Base-by-base conservation (phyloP, 2,113 vertebrate genomes). In the Mirza zaza region DNA sequence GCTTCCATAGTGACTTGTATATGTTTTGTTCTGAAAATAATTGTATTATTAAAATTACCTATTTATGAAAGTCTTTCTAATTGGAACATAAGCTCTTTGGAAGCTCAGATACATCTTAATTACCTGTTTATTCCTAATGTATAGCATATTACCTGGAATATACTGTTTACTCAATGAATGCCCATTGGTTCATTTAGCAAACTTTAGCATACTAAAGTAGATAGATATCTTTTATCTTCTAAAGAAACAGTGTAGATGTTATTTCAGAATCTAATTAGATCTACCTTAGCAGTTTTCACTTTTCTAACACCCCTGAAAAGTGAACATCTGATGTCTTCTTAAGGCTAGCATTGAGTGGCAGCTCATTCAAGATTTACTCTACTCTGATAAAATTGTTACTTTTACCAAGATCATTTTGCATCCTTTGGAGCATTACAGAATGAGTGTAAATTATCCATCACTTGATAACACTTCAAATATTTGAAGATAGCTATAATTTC, bases 181-280 rank as follows among this genome's bases (percentile, higher is more conserved):
- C 23, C 87, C 61, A 27, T 36, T 91, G 1, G 4, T n/a, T 81
- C 0, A 10, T 71, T 81, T 73, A 84, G 2, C 13, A 61, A 90
- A 48, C 36, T 76, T 90, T 79, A 25, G 1, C 23, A 48, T 85
- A 71, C 5, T 2, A 94, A 95, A 87, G 8, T 4, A 90, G 10
- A 70, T 25, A 39, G 4, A 36, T 81, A 61, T 50, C 12, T 85
- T 70, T 90, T 77, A 32, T 82, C 8, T 39, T 52, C 7, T 70
- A 85, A 84, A 96, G 57, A 83, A 84, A 88, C 63, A 87, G 1
- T 77, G 21, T 73, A 14, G 5, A 39, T 92, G 21, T 34, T 93
- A 82, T 82, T 86, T 95, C 10, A 52, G 14, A 92, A 42, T 67
- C 48, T 90, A 92, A 57, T 86, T 90, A 77, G 15, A 59, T 94